phyloP scores from a whole-genome alignment of 2,888 invertebrate genomes.

The Lamproptera curius region DNA sequence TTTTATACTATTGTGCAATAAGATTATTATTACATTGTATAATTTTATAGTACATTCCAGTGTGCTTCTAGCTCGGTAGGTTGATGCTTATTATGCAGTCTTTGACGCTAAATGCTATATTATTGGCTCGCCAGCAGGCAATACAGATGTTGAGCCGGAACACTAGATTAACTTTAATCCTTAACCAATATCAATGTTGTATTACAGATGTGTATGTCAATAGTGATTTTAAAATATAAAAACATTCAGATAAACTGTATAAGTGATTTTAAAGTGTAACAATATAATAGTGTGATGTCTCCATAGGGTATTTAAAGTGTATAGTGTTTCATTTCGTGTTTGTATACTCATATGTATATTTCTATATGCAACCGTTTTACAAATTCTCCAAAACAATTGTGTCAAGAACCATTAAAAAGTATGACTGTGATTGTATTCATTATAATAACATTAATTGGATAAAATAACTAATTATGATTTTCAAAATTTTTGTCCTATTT shows the following conservation, averaged over 20 bases:
- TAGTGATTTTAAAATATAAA: background rate
- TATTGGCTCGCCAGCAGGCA: conserved; percentile 2
- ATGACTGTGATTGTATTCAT: conserved; percentile 16
- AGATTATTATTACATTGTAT: background rate
- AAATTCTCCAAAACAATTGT: background rate
- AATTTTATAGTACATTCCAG: conserved; percentile 47
- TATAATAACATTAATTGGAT: conserved; percentile 2
- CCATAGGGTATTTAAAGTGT: conserved; percentile 7
- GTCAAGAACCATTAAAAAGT: conserved; percentile 3
- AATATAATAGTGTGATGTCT: conserved; percentile 8
- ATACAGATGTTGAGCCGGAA: background rate
- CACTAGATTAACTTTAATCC: background rate
- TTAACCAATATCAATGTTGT: background rate
- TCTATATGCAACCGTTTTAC: background rate
- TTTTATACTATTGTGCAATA: background rate
- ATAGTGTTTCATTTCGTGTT: conserved; percentile 7
- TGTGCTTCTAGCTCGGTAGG: conserved; percentile 47
- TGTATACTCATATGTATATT: conserved; percentile 1
- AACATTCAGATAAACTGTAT: background rate
- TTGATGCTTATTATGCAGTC: conserved; percentile 31
- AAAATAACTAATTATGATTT: conserved; percentile 8
- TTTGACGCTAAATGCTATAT: conserved; percentile 21
- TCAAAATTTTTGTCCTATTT: conserved; percentile 2
- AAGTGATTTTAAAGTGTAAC: background rate
- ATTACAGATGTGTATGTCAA: background rate